These are phyloP conservation scores for Masticophis lateralis DNA, from an alignment of 2,797 vertebrate genomes.

Conservation along the genomic window DNA sequence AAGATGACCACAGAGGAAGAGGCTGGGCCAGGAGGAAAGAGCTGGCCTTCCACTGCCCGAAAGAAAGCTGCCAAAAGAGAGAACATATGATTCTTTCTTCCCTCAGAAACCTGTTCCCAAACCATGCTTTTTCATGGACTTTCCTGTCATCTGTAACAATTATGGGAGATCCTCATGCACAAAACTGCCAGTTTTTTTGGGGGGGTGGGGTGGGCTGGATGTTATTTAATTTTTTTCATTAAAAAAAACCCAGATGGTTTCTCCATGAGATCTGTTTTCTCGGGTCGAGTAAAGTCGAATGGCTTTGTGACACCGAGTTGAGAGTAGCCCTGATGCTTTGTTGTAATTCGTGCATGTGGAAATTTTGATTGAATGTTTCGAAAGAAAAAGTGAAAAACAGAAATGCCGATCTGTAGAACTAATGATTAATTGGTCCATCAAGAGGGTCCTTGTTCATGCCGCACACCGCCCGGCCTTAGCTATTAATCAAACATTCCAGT, in stretches of 20 bases:
- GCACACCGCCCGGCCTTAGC: not conserved
- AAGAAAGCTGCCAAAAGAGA: too few species aligned
- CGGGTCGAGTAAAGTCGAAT: slow-evolving; percentile 33
- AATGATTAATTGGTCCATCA: not conserved
- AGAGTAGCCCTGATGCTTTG: slow-evolving; percentile 46
- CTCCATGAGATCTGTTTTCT: slow-evolving; percentile 3
- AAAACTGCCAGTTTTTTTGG: not conserved
- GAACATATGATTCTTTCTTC: not conserved
- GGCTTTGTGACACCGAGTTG: slow-evolving; percentile 11
- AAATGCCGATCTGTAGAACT: slow-evolving; percentile 39
- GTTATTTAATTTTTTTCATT: not conserved
- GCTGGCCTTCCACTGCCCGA: not conserved
- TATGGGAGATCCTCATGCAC: not conserved
- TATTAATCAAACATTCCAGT: slow-evolving; percentile 56
- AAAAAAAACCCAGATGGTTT: not conserved
- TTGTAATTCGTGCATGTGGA: slow-evolving; percentile 41
- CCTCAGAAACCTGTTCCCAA: not conserved
- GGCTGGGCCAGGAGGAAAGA: not conserved
- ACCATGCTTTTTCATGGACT: not conserved
- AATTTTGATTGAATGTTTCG: slow-evolving; percentile 13
- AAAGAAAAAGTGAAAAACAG: slow-evolving; percentile 1
- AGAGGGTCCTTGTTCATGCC: not conserved
- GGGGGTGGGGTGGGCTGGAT: not conserved
- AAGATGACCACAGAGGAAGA: not conserved
- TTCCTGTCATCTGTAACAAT: not conserved